Evolutionary conservation across 2,888 invertebrate genomes (phyloP), one percentile per base, ranked within the genome.

Genomic region (Protonemura montana): DNA sequence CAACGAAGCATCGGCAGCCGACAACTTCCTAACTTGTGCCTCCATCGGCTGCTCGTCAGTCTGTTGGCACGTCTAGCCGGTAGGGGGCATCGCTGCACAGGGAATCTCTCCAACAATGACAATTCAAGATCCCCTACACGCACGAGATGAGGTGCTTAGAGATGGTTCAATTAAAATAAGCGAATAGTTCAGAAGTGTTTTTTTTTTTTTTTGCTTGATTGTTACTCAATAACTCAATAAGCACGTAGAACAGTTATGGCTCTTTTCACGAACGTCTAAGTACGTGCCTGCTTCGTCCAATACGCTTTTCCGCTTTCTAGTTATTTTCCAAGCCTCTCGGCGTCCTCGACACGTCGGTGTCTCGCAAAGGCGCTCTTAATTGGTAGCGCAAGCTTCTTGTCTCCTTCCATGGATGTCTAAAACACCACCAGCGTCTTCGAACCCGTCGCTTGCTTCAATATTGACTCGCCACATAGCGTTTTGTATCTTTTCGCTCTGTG

Each of bases 371-470:
- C 59, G 21, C 3, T 21, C 7, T 21, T 59, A 59, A 59, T 59
- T 59, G 59, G 59, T 59, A 59, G 59, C 59, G 59, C 59, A 59
- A 59, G 59, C 59, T 59, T 13, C 59, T 59, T 59, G 59, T 59
- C 1, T 10, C 59, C 3, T 21, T 59, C 59, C 59, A 35, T 3
- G 10, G 5, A 21, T 59, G 59, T 59, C 21, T 59, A 2, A 59
- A 59, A 59, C 59, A 59, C 59, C 16, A 59, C 59, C 59, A 59
- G 59, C 59, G 1, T 16, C 59, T 59, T 21, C 59, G 59, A 59
- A 13, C 16, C 59, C 16, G 13, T 59, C 59, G 59, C 59, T 13
- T 21, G 59, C 59, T 10, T 59, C 59, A 59, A 59, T 59, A 59
- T 59, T 59, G 59, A 59, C 59, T 59, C 59, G 1, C 59, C 59